Evolutionary conservation across 2,888 invertebrate species (phyloP), one percentile per base, ranked within the genome.

Genomic region (Heterodera filipjevi): DNA sequence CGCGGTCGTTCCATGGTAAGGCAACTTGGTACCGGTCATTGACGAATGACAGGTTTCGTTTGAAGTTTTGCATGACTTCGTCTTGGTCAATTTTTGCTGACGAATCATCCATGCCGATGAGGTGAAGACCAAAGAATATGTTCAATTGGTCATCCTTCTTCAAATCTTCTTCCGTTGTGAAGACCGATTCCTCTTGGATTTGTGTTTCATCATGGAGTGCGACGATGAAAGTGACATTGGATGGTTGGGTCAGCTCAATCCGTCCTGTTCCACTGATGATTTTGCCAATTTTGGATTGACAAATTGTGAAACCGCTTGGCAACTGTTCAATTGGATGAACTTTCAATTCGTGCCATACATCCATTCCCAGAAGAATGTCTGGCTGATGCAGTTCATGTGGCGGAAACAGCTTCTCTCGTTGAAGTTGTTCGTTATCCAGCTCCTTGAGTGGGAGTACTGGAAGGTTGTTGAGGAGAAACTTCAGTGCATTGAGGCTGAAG

Each of bases 251-350:
- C 5, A 53, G 19, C 1, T 16, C 53, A 22, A 53, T 53, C 2
- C 53, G 71, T 12, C 71, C 71, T 0, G 71, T 27, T 27, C 71
- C 71, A 27, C 71, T 71, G n/a, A 71, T 12, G 49, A 71, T 71
- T 30, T 71, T 71, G 6, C 71, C 71, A 27, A 71, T 27, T 32
- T 10, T 27, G 6, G 71, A 71, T n/a, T 27, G 27, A 27, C 71
- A 46, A 71, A 71, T 27, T 14, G 71, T 71, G 3, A 71, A 71
- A 12, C 71, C 71, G 49, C 71, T 71, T 3, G 71, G 71, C 49
- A 71, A 16, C 8, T 30, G 44, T 32, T 71, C 32, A 12, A 71
- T 44, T 8, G 27, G 71, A 12, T 32, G 27, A 32, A 71, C 32
- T 10, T 71, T 8, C 10, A 71, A 32, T 27, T 71, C 71, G 2